Evolutionary conservation across 2,113 vertebrate species (phyloP).

Genomic region (Dipodomys merriami): DNA sequence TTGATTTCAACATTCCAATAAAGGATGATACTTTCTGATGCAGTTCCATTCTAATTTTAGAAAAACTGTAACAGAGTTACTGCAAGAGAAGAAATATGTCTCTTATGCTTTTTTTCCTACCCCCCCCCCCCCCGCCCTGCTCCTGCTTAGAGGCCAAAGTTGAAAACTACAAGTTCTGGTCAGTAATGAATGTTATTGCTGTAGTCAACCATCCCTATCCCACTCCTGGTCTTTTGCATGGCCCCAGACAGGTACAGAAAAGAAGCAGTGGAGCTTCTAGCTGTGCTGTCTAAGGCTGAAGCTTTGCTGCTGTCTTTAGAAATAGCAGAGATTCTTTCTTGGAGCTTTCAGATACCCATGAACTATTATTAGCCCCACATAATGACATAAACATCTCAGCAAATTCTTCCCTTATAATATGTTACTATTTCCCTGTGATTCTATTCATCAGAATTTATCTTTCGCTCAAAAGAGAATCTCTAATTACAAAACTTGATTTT

Average conservation of each 20-base stretch:
- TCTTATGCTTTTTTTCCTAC: neutral
- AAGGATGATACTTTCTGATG: constrained; percentile 11
- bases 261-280: neutral
- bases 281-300: neutral
- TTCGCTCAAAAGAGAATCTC: constrained; percentile 6
- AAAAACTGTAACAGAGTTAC: neutral
- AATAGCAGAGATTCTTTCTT: neutral
- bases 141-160: neutral
- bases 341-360: neutral
- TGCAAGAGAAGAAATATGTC: neutral
- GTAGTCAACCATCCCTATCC: neutral
- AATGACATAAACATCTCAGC: constrained; percentile 37
- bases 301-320: neutral
- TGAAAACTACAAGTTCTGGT: neutral
- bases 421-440: neutral
- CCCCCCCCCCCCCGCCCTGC: neutral
- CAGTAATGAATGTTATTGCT: neutral
- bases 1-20: neutral
- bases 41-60: neutral
- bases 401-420: neutral
- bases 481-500: constrained; percentile 21
- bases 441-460: neutral
- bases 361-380: neutral
- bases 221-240: neutral
- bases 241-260: neutral